Percentiles rank a stretch among this genome's conserved stretches.
Conservation (phyloP, 1,140 invertebrate species). For the Marisa cornuarietis region DNA sequence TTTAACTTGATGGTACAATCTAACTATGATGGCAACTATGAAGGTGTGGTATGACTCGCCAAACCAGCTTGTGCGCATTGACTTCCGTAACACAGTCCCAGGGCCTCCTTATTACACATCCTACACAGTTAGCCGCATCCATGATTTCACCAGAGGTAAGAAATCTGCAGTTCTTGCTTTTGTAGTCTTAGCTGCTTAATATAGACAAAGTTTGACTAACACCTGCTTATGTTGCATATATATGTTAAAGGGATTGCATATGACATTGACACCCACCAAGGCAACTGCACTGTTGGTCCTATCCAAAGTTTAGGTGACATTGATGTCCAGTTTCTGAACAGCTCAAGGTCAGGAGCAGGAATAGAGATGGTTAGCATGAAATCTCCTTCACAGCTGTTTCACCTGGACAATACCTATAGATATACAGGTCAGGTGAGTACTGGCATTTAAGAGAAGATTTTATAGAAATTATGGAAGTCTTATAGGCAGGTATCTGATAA, state of each 20-base stretch:
- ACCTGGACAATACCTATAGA: constrained; percentile 27
- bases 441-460: no score
- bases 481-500: no score
- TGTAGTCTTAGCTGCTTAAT: no score
- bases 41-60: constrained; percentile 44
- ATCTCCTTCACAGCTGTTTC: constrained; percentile 38
- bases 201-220: neutral
- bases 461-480: no score
- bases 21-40: neutral
- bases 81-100: constrained; percentile 25
- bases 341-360: constrained; percentile 5
- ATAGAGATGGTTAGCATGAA: constrained; percentile 37
- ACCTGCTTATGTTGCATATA: neutral
- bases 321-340: constrained; percentile 18
- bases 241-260: constrained; percentile 37
- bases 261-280: constrained; percentile 30
- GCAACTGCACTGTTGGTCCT: constrained; percentile 41
- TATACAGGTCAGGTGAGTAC: constrained; percentile 43
- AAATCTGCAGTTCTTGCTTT: neutral
- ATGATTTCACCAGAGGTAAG: constrained; percentile 47
- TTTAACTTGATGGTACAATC: no score
- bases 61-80: constrained; percentile 36
- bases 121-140: constrained; percentile 40
- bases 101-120: constrained; percentile 32
- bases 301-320: constrained; percentile 22